Base-by-base conservation (phyloP, 2,888 invertebrate species). In the Elegia similella region DNA sequence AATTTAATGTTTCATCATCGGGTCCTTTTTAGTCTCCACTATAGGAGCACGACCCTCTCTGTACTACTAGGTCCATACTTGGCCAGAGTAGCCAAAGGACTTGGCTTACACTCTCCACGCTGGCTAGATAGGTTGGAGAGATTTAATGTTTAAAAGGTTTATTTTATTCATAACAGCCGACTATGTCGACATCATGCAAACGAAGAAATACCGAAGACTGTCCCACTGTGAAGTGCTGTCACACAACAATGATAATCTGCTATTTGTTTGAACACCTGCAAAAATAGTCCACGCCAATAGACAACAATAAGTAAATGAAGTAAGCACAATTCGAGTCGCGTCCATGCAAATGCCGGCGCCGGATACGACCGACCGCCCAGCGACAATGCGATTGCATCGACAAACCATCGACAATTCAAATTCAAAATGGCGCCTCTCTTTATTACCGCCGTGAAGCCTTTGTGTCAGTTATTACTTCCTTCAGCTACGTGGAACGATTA, bases 261-360 rank as follows among this genome's bases (percentile, higher is more conserved):
- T 38, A 42, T 42, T 52, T 52, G 17, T 52, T 34, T 42, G 52
- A 38, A 52, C 52, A 52, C 47, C 47, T 47, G 47, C 47, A 30
- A 47, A 47, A 30, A 30, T 12, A 29, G 16, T 46, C 23, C 6
- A 23, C 46, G 23, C 34, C 50, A 17, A 50, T 16, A 50, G 50
- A 34, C 15, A 17, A 52, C 52, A 52, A 52, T 52, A 52, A 38
- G 52, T 5, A 32, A 43, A 43, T 43, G 42, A 32, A 54, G 43
- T 42, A 30, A 38, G 30, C 23, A 38, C 46, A 77, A 89, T 89
- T 85, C 89, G 67, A 58, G 76, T 76, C 86, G 82, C 87, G 90
- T 88, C 73, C 75, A 89, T 88, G 88, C 82, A 87, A 88, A 90
- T 89, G 87, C 79, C 82, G 90, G 90, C 91, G 91, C 91, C 90